Evolutionary conservation across 2,113 vertebrate genomes (phyloP).

Genomic region (Albula glossodonta): DNA sequence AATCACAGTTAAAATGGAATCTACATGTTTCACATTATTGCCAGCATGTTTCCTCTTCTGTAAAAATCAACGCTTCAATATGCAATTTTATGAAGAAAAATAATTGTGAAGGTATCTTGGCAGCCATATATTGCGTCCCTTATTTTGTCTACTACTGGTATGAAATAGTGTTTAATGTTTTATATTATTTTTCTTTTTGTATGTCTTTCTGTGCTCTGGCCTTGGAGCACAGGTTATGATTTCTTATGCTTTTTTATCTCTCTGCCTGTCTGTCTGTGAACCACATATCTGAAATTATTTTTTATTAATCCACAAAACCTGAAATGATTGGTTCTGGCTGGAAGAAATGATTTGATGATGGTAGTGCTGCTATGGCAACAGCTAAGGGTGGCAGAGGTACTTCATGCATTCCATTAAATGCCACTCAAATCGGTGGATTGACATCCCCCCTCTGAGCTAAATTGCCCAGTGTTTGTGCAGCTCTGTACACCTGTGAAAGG

Average conservation of each 20-base stretch:
- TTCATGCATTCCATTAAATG: background rate
- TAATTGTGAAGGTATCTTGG: no score
- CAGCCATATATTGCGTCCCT: no score
- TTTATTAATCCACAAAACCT: background rate
- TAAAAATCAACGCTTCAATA: no score
- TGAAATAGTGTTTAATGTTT: no score
- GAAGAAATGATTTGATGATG: background rate
- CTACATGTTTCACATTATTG: no score
- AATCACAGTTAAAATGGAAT: no score
- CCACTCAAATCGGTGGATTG: background rate
- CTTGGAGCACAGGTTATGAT: background rate
- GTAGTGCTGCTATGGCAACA: constrained; percentile 5
- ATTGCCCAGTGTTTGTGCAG: background rate
- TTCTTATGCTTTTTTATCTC: background rate
- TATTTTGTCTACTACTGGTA: no score
- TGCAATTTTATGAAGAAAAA: no score
- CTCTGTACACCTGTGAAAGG: background rate
- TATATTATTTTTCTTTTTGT: no score
- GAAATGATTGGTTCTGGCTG: background rate
- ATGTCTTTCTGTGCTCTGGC: no score
- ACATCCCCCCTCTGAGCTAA: background rate
- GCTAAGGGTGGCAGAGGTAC: background rate
- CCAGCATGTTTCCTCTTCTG: no score
- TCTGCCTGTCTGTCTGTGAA: background rate
- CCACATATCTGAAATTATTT: background rate